These are phyloP conservation scores for Glyptemys insculpta DNA, from an alignment of 2,797 vertebrate species.

Conservation along the genomic window DNA sequence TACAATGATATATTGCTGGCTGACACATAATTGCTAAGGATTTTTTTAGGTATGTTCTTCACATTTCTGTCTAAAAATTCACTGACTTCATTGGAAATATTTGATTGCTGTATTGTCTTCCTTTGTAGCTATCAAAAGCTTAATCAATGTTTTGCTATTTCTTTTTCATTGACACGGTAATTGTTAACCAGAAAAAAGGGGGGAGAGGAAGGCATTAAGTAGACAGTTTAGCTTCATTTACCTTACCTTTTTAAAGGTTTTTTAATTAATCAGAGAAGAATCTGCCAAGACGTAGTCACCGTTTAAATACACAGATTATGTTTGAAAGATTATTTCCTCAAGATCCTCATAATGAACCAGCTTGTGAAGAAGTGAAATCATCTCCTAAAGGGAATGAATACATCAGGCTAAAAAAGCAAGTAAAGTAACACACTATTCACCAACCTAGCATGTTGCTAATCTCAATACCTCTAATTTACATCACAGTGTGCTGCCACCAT, in stretches of 20 bases:
- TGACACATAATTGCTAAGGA: background rate
- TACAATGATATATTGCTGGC: fast-evolving
- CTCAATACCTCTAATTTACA: conserved; percentile 50
- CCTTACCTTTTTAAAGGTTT: fast-evolving
- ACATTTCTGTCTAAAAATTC: background rate
- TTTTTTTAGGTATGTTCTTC: background rate
- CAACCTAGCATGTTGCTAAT: conserved; percentile 24
- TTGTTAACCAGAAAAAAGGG: background rate
- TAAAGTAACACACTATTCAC: conserved; percentile 25
- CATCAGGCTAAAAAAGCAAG: background rate
- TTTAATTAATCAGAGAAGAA: background rate
- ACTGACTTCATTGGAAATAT: background rate
- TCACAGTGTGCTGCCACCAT: conserved; percentile 51
- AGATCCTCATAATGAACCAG: background rate
- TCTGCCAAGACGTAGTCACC: background rate
- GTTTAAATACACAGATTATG: background rate
- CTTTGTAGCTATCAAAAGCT: background rate
- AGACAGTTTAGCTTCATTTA: background rate
- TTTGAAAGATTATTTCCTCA: background rate
- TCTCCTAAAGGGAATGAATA: conserved; percentile 18
- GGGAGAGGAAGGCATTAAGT: background rate
- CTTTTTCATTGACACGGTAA: background rate
- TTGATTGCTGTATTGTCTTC: background rate
- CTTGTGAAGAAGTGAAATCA: background rate
- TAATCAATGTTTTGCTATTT: background rate